These are phyloP conservation scores for Symphodus melops DNA, from an alignment of 2,113 vertebrate species.

Conservation along the genomic window DNA sequence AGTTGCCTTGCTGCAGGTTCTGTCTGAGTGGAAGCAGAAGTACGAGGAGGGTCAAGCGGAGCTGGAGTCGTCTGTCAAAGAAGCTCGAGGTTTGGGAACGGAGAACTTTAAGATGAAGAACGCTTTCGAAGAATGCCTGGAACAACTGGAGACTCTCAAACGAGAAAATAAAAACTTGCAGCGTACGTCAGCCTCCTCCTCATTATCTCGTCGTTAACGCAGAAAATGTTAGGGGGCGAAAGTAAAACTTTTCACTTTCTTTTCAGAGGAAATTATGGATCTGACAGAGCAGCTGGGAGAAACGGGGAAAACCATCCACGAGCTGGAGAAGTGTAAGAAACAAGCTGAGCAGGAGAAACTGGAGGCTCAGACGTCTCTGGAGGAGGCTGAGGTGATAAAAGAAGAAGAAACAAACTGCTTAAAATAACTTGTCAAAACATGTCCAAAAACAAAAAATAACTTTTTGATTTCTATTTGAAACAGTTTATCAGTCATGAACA, in stretches of 20 bases:
- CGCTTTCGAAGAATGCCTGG: slow-evolving; percentile 70
- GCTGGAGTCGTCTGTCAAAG: slow-evolving; percentile 68
- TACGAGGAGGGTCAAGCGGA: slow-evolving; percentile 74
- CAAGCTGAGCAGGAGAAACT: slow-evolving; percentile 67
- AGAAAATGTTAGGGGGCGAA: not conserved
- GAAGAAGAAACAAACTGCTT: no score
- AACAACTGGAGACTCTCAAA: slow-evolving; percentile 72
- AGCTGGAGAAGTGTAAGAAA: slow-evolving; percentile 78
- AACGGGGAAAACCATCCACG: slow-evolving; percentile 66
- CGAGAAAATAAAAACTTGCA: slow-evolving; percentile 80
- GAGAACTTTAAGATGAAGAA: slow-evolving; percentile 80
- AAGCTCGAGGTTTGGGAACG: slow-evolving; percentile 65
- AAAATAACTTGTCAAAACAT: no score
- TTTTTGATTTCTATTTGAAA: no score
- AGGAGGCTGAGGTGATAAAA: slow-evolving; percentile 79
- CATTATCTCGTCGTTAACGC: not conserved
- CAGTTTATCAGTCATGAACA: no score
- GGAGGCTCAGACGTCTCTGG: slow-evolving; percentile 69
- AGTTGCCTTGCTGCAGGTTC: slow-evolving; percentile 50
- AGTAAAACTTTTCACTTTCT: not conserved
- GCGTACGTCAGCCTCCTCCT: slow-evolving; percentile 45
- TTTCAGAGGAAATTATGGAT: slow-evolving; percentile 73
- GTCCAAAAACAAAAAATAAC: no score
- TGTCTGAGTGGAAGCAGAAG: slow-evolving; percentile 79
- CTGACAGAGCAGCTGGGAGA: slow-evolving; percentile 73